Conservation (phyloP, 2,888 invertebrate genomes). For the Molorchus minor region DNA sequence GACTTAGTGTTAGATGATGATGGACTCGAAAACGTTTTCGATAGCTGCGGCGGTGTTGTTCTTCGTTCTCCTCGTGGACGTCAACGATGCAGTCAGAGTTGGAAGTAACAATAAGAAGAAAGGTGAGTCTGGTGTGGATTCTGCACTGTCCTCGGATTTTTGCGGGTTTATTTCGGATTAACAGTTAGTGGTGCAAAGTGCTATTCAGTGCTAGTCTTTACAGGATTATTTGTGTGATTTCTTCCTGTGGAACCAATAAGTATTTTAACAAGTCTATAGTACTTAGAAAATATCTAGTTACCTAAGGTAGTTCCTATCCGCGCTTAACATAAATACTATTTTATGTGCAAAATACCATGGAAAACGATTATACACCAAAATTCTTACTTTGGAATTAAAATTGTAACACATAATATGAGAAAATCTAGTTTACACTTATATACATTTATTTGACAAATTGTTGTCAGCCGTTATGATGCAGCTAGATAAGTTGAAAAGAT, state of each 20-base stretch:
- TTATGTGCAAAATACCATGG: too few relatives aligned
- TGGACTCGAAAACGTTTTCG: constrained; percentile 28
- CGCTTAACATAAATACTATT: too few relatives aligned
- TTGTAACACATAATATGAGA: too few relatives aligned
- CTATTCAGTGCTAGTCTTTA: constrained; percentile 10
- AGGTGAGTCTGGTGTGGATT: constrained; percentile 28
- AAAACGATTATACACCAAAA: too few relatives aligned
- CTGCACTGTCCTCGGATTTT: constrained; percentile 11
- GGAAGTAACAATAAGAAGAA: constrained; percentile 22
- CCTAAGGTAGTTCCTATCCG: neutral
- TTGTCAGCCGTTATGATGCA: too few relatives aligned
- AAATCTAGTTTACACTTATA: too few relatives aligned
- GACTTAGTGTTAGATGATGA: constrained; percentile 35
- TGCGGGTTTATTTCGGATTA: neutral
- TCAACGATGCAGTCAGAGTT: constrained; percentile 29
- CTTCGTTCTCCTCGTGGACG: constrained; percentile 24
- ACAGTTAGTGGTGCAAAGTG: constrained; percentile 19
- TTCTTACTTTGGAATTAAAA: too few relatives aligned
- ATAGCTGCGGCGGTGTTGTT: constrained; percentile 21
- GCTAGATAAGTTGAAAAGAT: too few relatives aligned
- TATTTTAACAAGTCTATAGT: too few relatives aligned
- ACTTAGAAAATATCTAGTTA: too few relatives aligned
- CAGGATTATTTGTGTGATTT: constrained; percentile 15
- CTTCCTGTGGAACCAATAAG: neutral
- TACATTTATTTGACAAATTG: too few relatives aligned